Conservation (phyloP, 1,140 invertebrate genomes). For the Pseudomyrmex cubaensis region DNA sequence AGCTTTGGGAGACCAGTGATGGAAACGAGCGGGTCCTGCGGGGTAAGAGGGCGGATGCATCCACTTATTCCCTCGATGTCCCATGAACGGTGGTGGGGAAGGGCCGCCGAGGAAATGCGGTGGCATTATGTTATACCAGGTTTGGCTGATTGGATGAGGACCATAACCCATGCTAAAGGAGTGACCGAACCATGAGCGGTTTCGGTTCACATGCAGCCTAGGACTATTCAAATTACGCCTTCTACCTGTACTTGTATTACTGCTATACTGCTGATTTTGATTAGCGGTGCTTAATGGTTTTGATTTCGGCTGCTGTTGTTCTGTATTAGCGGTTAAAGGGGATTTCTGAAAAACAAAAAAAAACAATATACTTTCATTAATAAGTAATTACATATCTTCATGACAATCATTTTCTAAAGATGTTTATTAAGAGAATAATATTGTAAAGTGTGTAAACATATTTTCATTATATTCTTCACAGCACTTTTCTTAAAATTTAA, state of each 20-base stretch:
- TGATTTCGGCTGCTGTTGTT: constrained; percentile 74
- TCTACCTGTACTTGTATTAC: constrained; percentile 75
- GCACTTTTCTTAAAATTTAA: too few species aligned
- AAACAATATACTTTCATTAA: too few species aligned
- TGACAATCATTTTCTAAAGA: too few species aligned
- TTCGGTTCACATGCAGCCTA: constrained; percentile 77
- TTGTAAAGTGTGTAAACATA: too few species aligned
- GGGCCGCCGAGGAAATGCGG: constrained; percentile 80
- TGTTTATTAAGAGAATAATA: too few species aligned
- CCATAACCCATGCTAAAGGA: constrained; percentile 80
- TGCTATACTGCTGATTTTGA: constrained; percentile 80
- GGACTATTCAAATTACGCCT: constrained; percentile 82
- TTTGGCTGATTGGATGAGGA: constrained; percentile 79
- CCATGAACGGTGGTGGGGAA: constrained; percentile 80
- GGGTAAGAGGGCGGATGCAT: constrained; percentile 79
- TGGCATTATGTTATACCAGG: constrained; percentile 83
- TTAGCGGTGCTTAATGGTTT: constrained; percentile 77
- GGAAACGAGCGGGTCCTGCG: constrained; percentile 80
- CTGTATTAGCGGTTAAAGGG: constrained; percentile 66
- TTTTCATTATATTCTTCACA: too few species aligned
- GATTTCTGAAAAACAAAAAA: constrained; percentile 73
- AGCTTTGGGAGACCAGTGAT: constrained; percentile 83
- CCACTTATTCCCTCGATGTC: constrained; percentile 81
- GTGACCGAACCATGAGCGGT: constrained; percentile 82
- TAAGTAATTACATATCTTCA: too few species aligned